Conservation (phyloP, 2,113 vertebrate genomes). For the Python bivittatus region DNA sequence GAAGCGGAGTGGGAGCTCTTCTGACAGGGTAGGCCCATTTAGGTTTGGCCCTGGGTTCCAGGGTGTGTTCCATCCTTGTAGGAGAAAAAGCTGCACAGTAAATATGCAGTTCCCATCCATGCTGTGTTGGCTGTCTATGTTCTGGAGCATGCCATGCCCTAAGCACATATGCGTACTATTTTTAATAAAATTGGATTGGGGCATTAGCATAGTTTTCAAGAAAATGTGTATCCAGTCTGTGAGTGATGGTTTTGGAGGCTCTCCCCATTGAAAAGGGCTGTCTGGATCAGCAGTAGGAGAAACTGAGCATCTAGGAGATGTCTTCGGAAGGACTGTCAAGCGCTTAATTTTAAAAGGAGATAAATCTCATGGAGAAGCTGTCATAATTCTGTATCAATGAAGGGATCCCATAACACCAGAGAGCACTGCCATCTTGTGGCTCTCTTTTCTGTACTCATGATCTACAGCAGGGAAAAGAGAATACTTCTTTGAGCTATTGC, state of each 20-base stretch:
- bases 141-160: too few relatives aligned
- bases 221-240: neutral
- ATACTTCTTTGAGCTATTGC: too few relatives aligned
- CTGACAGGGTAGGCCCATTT: too few relatives aligned
- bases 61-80: too few relatives aligned
- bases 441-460: neutral
- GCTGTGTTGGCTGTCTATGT: too few relatives aligned
- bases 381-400: neutral
- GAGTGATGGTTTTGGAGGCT: neutral
- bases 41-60: too few relatives aligned
- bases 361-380: neutral
- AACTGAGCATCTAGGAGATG: neutral
- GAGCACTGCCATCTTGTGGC: constrained; percentile 3
- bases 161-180: too few relatives aligned
- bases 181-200: neutral
- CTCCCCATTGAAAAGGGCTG: neutral
- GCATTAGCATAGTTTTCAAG: neutral
- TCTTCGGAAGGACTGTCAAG: neutral
- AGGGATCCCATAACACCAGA: neutral
- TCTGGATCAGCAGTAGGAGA: neutral
- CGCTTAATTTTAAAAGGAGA: neutral
- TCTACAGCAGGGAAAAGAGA: neutral
- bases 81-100: too few relatives aligned
- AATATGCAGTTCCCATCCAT: too few relatives aligned
- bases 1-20: too few relatives aligned